Evolutionary conservation across 2,113 vertebrate genomes (phyloP), one percentile per base, ranked within the genome.

Genomic region (Chaetodon trifascialis): DNA sequence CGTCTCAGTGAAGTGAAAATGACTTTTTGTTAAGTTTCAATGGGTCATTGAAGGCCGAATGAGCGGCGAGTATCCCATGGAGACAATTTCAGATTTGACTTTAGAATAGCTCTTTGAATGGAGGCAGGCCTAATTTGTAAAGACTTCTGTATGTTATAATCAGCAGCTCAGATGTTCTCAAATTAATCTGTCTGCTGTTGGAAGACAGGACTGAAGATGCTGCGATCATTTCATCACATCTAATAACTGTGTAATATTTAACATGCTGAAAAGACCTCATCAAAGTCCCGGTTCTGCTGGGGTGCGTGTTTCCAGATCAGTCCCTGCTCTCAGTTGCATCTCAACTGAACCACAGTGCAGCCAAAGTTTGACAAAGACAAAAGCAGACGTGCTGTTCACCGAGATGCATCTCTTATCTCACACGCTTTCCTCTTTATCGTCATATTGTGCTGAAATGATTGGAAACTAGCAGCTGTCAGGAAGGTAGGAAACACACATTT

Each of bases 1-100:
- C 40, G 40, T 82, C 49, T 81, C 10, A 56, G 44, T 44, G 38
- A 38, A 65, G 38, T 15, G 42, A 46, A 80, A 77, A 66, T 52
- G 21, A 69, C 72, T 76, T 59, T 64, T 12, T 66, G 30, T 55
- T 42, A 59, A 44, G 70, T 75, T 66, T 60, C 30, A 40, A 1
- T 23, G 65, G 69, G 46, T 75, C 51, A 69, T 71, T 62, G 58
- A 56, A 56, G 69, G 16, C 23, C 40, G 68, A 70, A 62, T 17
- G 15, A 62, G 40, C 1, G 59, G 23, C 8, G 23, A 7, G 2
- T 47, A 2, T 56, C 38, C 17, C 17, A 16, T 5, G 1, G 17
- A 40, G 17, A 46, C 9, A 14, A 9, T 25, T 38, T 42, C 2
- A 60, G 2, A 49, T 44, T 60, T 38, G 16, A 60, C 16, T 67